phyloP scores from a whole-genome alignment of 2,113 vertebrate species.

The Antigone vipio region DNA sequence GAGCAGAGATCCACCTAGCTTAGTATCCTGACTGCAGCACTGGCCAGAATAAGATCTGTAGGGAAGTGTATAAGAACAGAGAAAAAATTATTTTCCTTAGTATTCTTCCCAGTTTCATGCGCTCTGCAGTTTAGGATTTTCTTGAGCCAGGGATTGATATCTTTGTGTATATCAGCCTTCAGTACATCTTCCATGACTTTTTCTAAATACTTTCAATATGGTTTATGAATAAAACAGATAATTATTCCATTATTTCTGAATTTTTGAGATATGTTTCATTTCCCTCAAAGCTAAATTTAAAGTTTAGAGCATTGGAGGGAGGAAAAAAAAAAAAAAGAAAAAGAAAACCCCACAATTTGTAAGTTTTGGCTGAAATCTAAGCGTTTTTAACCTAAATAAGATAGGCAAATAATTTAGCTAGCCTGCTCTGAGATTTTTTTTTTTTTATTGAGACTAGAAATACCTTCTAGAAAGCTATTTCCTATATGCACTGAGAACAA shows the following conservation, averaged over 20 bases:
- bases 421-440: background rate
- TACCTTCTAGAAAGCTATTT: background rate
- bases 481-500: background rate
- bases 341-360: background rate
- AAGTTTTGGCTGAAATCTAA: background rate
- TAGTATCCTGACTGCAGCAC: background rate
- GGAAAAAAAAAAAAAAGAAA: no score
- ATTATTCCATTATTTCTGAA: background rate
- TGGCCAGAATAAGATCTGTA: background rate
- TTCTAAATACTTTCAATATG: background rate
- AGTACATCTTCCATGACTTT: background rate
- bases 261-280: background rate
- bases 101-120: background rate
- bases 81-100: background rate
- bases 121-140: background rate
- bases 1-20: background rate
- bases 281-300: background rate
- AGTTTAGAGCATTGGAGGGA: background rate
- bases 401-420: background rate
- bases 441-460: background rate
- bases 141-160: background rate
- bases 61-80: background rate
- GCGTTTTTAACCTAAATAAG: background rate
- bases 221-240: background rate
- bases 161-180: background rate